Conservation (phyloP, 1,140 invertebrate species). For the Aradophagus sp. region DNA sequence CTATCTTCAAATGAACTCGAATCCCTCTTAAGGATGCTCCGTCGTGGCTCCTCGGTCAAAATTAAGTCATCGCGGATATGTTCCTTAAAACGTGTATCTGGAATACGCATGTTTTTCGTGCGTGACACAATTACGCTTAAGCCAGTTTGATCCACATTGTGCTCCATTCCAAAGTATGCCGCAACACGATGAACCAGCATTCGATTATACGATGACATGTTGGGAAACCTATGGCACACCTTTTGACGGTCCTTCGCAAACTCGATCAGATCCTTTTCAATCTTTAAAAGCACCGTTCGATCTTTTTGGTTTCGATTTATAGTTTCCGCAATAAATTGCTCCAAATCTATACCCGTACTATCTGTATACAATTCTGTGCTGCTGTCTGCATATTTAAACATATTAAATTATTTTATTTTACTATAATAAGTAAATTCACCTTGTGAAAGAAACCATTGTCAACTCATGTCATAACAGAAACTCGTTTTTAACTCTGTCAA, state of each 20-base stretch:
- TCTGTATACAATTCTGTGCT: constrained; percentile 87
- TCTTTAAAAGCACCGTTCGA: constrained; percentile 86
- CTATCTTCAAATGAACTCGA: constrained; percentile 86
- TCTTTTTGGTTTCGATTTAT: constrained; percentile 93
- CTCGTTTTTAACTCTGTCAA: no score
- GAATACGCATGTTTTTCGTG: constrained; percentile 85
- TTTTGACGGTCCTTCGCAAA: constrained; percentile 89
- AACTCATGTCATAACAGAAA: no score
- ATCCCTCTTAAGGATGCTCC: constrained; percentile 89
- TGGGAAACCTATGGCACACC: constrained; percentile 87
- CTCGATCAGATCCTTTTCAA: constrained; percentile 89
- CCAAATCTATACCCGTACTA: constrained; percentile 86
- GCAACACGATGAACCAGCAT: constrained; percentile 96
- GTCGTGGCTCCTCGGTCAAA: constrained; percentile 80
- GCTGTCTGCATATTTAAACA: constrained; percentile 79
- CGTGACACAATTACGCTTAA: constrained; percentile 88
- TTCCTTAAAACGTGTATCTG: constrained; percentile 79
- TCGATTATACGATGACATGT: constrained; percentile 94
- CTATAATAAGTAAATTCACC: no score
- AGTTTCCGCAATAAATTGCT: constrained; percentile 91
- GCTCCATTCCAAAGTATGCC: constrained; percentile 94
- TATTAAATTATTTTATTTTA: no score
- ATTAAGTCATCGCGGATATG: constrained; percentile 78
- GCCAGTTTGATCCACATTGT: constrained; percentile 92
- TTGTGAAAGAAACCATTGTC: no score